Evolutionary conservation across 1,140 invertebrate genomes (phyloP).

Genomic region (Conopomorpha cramerella): DNA sequence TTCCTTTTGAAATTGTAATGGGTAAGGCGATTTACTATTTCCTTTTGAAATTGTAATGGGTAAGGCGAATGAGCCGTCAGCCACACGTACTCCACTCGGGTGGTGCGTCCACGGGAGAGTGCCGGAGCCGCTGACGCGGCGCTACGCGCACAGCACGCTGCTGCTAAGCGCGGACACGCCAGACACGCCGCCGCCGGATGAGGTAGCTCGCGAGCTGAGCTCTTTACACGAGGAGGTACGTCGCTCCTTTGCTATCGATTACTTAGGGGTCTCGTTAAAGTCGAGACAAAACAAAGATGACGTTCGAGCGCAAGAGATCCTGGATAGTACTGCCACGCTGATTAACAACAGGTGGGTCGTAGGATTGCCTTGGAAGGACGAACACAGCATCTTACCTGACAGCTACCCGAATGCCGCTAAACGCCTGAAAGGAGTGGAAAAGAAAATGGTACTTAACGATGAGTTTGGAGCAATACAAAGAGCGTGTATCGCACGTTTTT

Average conservation of each 20-base stretch:
- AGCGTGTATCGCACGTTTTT: too few species aligned
- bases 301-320: background rate
- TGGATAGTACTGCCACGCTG: background rate
- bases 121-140: background rate
- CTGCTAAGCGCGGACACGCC: background rate
- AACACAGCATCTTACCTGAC: background rate
- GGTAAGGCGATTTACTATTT: background rate
- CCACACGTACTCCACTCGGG: too few species aligned
- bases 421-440: background rate
- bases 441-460: too few species aligned
- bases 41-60: too few species aligned
- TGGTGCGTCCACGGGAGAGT: too few species aligned
- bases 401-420: background rate
- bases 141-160: background rate
- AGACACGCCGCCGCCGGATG: background rate
- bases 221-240: conserved; percentile 2
- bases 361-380: conserved; percentile 8
- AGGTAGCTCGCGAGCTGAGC: background rate
- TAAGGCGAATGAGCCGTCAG: background rate
- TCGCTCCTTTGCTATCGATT: background rate
- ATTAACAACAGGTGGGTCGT: conserved; percentile 4
- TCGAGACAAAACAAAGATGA: background rate
- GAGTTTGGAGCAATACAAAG: too few species aligned
- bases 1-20: background rate
- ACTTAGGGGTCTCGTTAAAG: background rate